These are phyloP conservation scores for Chondrosia reniformis DNA, from an alignment of 37 sponge, comb jelly and placozoan species.

Conservation along the genomic window DNA sequence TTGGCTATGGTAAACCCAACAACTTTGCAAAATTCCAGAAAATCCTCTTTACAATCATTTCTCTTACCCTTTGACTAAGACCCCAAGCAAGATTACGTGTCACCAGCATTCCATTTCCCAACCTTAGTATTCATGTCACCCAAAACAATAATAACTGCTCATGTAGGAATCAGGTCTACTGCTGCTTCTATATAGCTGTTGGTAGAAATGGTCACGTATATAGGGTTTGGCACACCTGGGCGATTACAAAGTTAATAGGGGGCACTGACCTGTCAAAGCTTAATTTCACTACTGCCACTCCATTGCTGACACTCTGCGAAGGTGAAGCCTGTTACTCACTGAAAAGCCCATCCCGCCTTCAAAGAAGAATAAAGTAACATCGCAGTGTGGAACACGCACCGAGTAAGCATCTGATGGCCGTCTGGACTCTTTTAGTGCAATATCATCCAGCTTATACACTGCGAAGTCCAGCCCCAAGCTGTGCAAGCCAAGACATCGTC, in stretches of 20 bases:
- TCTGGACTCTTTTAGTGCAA: neutral
- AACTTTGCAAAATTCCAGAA: neutral
- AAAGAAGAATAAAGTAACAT: too few relatives aligned
- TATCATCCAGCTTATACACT: neutral
- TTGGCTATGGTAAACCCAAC: neutral
- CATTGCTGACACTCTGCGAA: neutral
- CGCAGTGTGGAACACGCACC: neutral
- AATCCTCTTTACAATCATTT: neutral
- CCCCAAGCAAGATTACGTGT: conserved; percentile 6
- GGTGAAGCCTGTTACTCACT: neutral
- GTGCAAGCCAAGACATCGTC: neutral
- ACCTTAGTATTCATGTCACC: conserved; percentile 10
- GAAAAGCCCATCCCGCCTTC: too few relatives aligned
- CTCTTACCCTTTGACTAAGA: neutral
- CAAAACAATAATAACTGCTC: neutral
- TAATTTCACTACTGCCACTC: neutral
- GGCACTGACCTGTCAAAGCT: neutral
- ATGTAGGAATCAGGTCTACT: neutral
- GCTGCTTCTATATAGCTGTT: neutral
- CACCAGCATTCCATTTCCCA: neutral
- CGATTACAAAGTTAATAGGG: neutral
- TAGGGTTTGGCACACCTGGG: neutral
- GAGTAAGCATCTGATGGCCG: neutral
- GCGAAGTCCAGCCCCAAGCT: neutral
- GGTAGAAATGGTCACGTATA: neutral